Evolutionary conservation across 2,797 vertebrate species (phyloP), one percentile per base, ranked within the genome.

Genomic region (Serranus cabrilla): DNA sequence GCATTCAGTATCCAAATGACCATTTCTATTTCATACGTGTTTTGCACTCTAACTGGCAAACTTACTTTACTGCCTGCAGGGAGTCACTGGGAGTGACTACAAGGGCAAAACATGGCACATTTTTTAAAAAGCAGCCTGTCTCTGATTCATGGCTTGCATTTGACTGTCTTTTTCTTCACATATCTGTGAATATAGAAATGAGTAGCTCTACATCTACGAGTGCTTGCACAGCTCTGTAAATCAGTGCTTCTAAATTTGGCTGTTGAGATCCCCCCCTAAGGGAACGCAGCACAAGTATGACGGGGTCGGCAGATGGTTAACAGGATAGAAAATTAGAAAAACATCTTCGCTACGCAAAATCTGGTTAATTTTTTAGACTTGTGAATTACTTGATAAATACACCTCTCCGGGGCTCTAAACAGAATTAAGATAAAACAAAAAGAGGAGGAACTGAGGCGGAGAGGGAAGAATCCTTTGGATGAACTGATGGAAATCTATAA

Each of bases 1-100:
- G 34, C 71, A 49, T 57, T 21, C 51, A 51, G 39, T 67, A 68
- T 63, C 66, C 27, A 73, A 67, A 74, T 64, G n/a, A 63, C 51
- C 17, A 11, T 45, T 42, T 21, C 12, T 37, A 23, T 60, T 79
- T 76, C 52, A 46, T n/a, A 61, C 1, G 0, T 14, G 27, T 68
- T 67, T 73, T 12, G 25, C 27, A 64, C 61, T 71, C 23, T 37
- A 68, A 71, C 47, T 59, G 62, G 52, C 25, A 60, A 34, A 73
- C 5, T 2, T 34, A 20, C 20, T 65, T 62, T 59, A 20, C 17
- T 21, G 40, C 6, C 27, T 71, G 50, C 45, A 39, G 23, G 49
- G 45, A 73, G 57, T 62, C 51, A 70, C 47, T 39, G 17, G 34
- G 56, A 67, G 56, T 40, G 66, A 72, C 52, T 74, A 72, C 59